Percentiles rank a stretch among this genome's conserved stretches.
These are phyloP conservation scores for Siniperca chuatsi DNA, from an alignment of 2,113 vertebrate genomes.

Conservation along the genomic window DNA sequence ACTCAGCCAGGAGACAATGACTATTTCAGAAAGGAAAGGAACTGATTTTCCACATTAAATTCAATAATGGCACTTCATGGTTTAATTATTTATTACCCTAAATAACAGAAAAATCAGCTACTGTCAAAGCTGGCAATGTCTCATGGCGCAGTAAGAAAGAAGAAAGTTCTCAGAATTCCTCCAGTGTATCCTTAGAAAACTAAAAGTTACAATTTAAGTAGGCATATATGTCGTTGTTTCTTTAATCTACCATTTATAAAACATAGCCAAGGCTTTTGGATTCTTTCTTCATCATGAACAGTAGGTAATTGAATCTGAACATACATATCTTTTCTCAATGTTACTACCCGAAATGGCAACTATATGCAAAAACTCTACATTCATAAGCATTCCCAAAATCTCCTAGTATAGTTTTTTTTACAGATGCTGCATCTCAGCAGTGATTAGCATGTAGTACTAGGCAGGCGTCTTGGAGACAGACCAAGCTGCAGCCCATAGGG, in stretches of 20 bases:
- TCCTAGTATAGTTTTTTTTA: slow-evolving; percentile 4
- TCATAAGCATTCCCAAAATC: slow-evolving; percentile 7
- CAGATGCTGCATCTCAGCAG: slow-evolving; percentile 49
- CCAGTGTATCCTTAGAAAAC: slow-evolving; percentile 4
- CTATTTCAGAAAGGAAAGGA: slow-evolving; percentile 49
- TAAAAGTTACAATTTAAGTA: background rate
- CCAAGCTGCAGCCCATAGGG: slow-evolving; percentile 48
- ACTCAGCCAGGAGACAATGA: slow-evolving; percentile 71
- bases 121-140: slow-evolving; percentile 28
- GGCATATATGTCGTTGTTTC: slow-evolving; percentile 6
- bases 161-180: slow-evolving; percentile 4
- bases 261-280: background rate
- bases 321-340: background rate
- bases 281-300: background rate
- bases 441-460: slow-evolving; percentile 63
- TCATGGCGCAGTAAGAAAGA: background rate
- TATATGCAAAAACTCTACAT: background rate
- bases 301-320: background rate
- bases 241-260: slow-evolving; percentile 18
- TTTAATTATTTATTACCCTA: slow-evolving; percentile 66
- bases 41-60: slow-evolving; percentile 72
- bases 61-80: slow-evolving; percentile 49
- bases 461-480: slow-evolving; percentile 55
- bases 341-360: background rate
- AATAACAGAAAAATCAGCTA: slow-evolving; percentile 50